phyloP scores from a whole-genome alignment of 2,888 invertebrate species.

The Melanotus villosus region DNA sequence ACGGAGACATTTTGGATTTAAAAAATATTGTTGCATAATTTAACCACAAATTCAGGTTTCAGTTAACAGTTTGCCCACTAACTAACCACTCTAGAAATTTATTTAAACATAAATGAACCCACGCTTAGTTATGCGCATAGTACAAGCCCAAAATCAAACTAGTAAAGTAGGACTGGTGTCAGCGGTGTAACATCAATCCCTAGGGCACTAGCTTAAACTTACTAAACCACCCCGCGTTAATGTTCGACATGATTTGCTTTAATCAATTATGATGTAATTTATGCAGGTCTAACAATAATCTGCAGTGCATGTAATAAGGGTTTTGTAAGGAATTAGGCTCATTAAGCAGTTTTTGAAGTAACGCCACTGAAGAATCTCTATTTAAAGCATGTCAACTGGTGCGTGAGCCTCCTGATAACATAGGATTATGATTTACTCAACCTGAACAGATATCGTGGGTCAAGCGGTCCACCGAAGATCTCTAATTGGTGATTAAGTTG shows the following conservation, averaged over 20 bases:
- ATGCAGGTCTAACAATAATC: too few relatives aligned
- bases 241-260: neutral
- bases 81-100: neutral
- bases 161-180: neutral
- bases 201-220: neutral
- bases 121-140: neutral
- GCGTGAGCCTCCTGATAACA: constrained; percentile 24
- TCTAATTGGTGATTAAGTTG: constrained; percentile 12
- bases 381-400: constrained; percentile 15
- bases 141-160: constrained; percentile 10
- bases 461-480: constrained; percentile 6
- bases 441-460: constrained; percentile 22
- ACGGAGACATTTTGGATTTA: too few relatives aligned
- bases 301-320: too few relatives aligned
- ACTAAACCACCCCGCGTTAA: neutral
- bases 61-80: neutral
- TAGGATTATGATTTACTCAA: constrained; percentile 25
- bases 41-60: too few relatives aligned
- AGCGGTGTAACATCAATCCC: neutral
- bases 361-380: constrained; percentile 4
- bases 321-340: too few relatives aligned
- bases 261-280: too few relatives aligned
- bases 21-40: too few relatives aligned
- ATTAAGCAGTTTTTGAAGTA: neutral
- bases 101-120: neutral